Conservation (phyloP, 2,797 vertebrate genomes). For the Chaenodraco wilsoni region DNA sequence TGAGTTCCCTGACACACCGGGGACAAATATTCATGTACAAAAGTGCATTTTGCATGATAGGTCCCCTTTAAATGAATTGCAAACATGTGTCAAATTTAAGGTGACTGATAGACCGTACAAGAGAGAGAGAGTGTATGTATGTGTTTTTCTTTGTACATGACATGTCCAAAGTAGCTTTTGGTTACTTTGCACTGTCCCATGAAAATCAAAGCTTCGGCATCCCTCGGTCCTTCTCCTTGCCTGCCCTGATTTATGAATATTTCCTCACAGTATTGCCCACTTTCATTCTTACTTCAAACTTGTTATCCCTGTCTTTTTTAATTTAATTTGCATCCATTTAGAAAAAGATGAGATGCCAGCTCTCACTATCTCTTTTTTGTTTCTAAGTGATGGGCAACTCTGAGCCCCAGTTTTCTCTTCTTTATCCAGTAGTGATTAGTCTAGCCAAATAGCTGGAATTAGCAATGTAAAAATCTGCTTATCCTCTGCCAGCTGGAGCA, state of each 20-base stretch:
- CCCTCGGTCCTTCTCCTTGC: constrained; percentile 43
- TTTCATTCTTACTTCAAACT: constrained; percentile 71
- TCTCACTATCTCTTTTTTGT: constrained; percentile 63
- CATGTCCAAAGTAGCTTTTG: constrained; percentile 55
- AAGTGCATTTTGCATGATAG: too few relatives aligned
- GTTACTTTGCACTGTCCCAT: constrained; percentile 47
- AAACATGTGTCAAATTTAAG: constrained; percentile 20
- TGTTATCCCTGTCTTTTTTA: constrained; percentile 75
- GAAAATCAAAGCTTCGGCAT: constrained; percentile 58
- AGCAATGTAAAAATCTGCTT: constrained; percentile 84
- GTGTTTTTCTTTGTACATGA: constrained; percentile 27
- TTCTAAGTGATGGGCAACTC: constrained; percentile 72
- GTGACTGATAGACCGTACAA: neutral
- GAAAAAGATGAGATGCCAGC: constrained; percentile 68
- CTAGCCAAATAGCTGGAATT: constrained; percentile 85
- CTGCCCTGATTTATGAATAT: constrained; percentile 71
- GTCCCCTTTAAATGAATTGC: neutral
- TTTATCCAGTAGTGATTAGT: constrained; percentile 84
- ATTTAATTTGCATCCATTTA: constrained; percentile 80
- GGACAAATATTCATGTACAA: too few relatives aligned
- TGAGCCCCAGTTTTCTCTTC: constrained; percentile 66
- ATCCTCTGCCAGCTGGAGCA: constrained; percentile 85
- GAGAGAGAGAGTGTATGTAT: constrained; percentile 3
- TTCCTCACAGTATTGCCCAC: constrained; percentile 62
- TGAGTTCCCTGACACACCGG: too few relatives aligned